phyloP scores from a whole-genome alignment of 2,113 vertebrate genomes.

The Choloepus hoffmanni region DNA sequence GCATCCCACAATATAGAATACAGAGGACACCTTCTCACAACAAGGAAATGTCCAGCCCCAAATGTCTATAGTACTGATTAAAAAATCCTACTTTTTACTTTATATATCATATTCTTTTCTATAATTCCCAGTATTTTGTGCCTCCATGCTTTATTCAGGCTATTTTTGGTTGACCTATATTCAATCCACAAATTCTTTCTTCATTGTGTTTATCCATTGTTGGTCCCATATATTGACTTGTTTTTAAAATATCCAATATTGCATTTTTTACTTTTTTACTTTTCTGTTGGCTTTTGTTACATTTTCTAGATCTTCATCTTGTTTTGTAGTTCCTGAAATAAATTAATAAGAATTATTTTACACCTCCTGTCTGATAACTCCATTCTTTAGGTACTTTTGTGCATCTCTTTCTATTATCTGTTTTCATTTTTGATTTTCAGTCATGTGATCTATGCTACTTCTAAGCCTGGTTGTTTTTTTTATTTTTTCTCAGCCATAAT shows the following conservation, averaged over 20 bases:
- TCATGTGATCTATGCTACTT: not conserved
- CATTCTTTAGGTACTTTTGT: not conserved
- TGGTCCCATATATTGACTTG: not conserved
- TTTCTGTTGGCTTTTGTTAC: not conserved
- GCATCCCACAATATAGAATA: too few relatives aligned
- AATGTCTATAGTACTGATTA: not conserved
- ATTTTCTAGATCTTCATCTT: not conserved
- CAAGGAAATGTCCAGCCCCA: too few relatives aligned
- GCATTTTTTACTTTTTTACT: not conserved
- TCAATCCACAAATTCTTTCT: not conserved
- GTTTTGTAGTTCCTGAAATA: not conserved
- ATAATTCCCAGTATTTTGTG: not conserved
- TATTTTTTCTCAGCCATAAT: not conserved
- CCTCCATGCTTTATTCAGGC: not conserved
- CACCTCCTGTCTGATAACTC: not conserved
- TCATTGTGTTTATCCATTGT: not conserved
- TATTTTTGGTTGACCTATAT: not conserved
- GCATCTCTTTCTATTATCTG: not conserved
- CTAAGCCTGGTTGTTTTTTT: not conserved
- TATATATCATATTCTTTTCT: not conserved
- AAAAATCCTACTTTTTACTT: too few relatives aligned
- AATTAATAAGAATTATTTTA: not conserved
- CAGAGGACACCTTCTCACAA: not conserved
- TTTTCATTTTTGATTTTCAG: not conserved
- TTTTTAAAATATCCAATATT: not conserved